Percentiles rank a stretch among this genome's conserved stretches.
These are phyloP conservation scores for Malurus alboscapulatus DNA, from an alignment of 2,113 vertebrate genomes.

Conservation along the genomic window DNA sequence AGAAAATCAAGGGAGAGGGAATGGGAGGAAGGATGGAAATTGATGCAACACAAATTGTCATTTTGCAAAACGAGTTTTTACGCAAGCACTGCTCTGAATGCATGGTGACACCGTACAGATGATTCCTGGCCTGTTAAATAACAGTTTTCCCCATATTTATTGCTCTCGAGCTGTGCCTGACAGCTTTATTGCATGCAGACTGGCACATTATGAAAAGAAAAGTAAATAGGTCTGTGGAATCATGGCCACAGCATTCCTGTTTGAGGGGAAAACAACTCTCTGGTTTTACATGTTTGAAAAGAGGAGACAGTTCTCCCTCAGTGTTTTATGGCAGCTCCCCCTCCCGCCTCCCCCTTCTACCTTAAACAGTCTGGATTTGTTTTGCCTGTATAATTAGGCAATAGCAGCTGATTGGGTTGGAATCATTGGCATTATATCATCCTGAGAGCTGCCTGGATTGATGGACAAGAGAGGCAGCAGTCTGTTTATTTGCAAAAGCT, in stretches of 20 bases:
- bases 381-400: constrained; percentile 68
- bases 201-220: constrained; percentile 55
- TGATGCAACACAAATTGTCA: constrained; percentile 5
- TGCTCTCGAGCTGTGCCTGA: constrained; percentile 43
- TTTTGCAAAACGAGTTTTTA: constrained; percentile 36
- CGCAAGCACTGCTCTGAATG: constrained; percentile 34
- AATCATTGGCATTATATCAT: constrained; percentile 15
- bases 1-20: background rate
- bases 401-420: constrained; percentile 52
- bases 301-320: constrained; percentile 30
- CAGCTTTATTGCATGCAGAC: constrained; percentile 61
- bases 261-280: constrained; percentile 8
- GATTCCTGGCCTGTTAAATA: constrained; percentile 53
- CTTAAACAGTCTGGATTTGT: constrained; percentile 60
- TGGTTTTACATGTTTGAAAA: constrained; percentile 37
- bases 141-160: constrained; percentile 56
- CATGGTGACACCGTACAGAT: background rate
- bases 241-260: constrained; percentile 13
- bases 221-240: constrained; percentile 56
- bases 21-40: constrained; percentile 23
- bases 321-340: constrained; percentile 32
- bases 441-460: constrained; percentile 44
- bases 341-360: constrained; percentile 20
- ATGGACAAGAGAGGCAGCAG: constrained; percentile 55
- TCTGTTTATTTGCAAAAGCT: constrained; percentile 57